Percentiles rank a stretch among this genome's conserved stretches.
These are phyloP conservation scores for Corythornis madagascariensis DNA, from an alignment of 2,113 vertebrate species.

Conservation along the genomic window DNA sequence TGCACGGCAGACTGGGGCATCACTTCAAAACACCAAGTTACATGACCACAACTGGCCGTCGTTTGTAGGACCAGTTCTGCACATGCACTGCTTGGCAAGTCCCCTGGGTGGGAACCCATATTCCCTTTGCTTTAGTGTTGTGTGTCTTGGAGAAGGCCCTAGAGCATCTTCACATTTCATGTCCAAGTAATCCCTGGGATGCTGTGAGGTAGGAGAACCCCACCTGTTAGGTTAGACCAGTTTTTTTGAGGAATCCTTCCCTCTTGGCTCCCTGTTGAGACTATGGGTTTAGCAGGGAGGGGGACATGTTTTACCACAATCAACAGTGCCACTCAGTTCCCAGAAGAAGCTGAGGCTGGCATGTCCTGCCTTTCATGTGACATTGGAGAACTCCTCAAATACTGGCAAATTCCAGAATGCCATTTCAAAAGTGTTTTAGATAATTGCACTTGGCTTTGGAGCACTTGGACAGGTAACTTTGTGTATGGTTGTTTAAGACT, in stretches of 20 bases:
- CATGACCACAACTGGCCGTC: background rate
- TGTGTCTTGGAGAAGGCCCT: background rate
- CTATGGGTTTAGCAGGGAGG: background rate
- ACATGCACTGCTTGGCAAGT: background rate
- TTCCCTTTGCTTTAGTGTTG: background rate
- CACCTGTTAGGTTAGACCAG: background rate
- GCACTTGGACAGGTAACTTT: background rate
- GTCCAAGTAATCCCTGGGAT: background rate
- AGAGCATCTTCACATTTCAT: background rate
- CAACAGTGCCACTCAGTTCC: background rate
- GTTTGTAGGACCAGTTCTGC: background rate
- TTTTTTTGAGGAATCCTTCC: background rate
- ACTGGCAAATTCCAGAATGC: background rate
- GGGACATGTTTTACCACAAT: background rate
- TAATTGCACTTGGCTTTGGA: background rate
- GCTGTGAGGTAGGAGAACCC: background rate
- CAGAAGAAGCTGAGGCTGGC: background rate
- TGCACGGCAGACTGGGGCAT: background rate
- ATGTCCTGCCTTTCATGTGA: background rate
- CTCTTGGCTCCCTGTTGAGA: background rate
- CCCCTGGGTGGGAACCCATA: background rate
- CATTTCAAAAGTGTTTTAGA: background rate
- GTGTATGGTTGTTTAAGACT: background rate
- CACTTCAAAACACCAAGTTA: slow-evolving; percentile 45
- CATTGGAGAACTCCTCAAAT: slow-evolving; percentile 7